Evolutionary conservation across 64 coral and sea anemone genomes (phyloP).

Genomic region (Actinia equina): DNA sequence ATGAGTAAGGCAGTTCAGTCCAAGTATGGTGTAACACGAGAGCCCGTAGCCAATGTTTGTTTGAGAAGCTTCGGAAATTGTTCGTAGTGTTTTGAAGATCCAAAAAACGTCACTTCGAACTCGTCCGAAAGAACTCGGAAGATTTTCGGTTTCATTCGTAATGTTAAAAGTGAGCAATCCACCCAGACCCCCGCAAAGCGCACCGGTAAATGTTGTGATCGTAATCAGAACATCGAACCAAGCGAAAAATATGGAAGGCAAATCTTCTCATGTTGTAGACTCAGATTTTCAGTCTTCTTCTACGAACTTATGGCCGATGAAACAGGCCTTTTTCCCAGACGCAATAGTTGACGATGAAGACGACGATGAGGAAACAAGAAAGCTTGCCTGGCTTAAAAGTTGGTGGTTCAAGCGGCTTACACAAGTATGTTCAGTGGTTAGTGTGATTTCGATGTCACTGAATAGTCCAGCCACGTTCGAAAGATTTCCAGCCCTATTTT

Average conservation of each 20-base stretch:
- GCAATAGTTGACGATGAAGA: slow-evolving; percentile 71
- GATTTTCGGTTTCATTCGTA: not conserved
- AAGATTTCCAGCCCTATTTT: slow-evolving; percentile 32
- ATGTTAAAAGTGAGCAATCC: slow-evolving; percentile 25
- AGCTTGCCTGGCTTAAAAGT: slow-evolving; percentile 81
- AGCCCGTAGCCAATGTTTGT: not conserved
- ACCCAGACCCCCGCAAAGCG: slow-evolving; percentile 30
- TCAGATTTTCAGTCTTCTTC: slow-evolving; percentile 86
- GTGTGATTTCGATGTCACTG: slow-evolving; percentile 81
- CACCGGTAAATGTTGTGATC: slow-evolving; percentile 35
- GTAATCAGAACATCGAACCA: not conserved
- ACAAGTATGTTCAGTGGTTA: slow-evolving; percentile 80
- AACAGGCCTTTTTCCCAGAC: slow-evolving; percentile 41
- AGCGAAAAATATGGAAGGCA: slow-evolving; percentile 23
- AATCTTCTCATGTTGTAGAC: slow-evolving; percentile 38
- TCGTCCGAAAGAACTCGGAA: not conserved
- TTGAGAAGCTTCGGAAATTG: not conserved
- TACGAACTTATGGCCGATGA: slow-evolving; percentile 72
- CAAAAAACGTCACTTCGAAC: not conserved
- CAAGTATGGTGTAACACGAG: not conserved
- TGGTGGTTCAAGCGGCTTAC: slow-evolving; percentile 90
- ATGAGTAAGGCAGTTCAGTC: not conserved
- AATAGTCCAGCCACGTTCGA: slow-evolving; percentile 79
- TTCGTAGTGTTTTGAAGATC: not conserved
- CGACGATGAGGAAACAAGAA: slow-evolving; percentile 69